Conservation (phyloP, 2,888 invertebrate genomes). For the Plebejus argus region DNA sequence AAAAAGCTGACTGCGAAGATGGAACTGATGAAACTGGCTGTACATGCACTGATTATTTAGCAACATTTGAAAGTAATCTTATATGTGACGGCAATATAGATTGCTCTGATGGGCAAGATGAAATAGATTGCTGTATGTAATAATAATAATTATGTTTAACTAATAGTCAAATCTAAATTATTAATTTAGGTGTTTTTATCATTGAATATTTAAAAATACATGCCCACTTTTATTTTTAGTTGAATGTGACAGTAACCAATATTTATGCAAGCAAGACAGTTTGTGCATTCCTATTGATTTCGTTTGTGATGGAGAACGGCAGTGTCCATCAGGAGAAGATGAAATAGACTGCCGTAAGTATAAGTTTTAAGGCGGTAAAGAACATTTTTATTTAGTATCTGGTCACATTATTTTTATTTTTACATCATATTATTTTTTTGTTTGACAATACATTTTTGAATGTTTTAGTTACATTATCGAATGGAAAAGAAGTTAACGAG, state of each 20-base stretch:
- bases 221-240: constrained; percentile 57
- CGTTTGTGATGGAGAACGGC: constrained; percentile 83
- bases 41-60: constrained; percentile 85
- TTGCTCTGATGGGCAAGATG: constrained; percentile 88
- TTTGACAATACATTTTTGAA: constrained; percentile 8
- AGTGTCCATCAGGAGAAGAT: constrained; percentile 87
- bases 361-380: background rate
- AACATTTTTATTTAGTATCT: background rate
- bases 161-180: background rate
- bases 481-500: constrained; percentile 83
- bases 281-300: constrained; percentile 81
- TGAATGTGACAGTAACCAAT: constrained; percentile 80
- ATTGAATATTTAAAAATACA: too few relatives aligned
- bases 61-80: constrained; percentile 70
- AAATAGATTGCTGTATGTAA: constrained; percentile 85
- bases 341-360: constrained; percentile 89
- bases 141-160: background rate
- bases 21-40: constrained; percentile 89
- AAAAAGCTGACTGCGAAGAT: constrained; percentile 88
- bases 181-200: too few relatives aligned
- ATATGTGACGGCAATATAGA: constrained; percentile 89
- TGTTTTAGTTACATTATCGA: constrained; percentile 84
- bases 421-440: background rate
- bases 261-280: constrained; percentile 83
- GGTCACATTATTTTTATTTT: background rate